Percentiles rank a stretch among this genome's conserved stretches.
These are phyloP conservation scores for Proctacanthus coquilletti DNA, from an alignment of 1,140 invertebrate species.

Conservation along the genomic window DNA sequence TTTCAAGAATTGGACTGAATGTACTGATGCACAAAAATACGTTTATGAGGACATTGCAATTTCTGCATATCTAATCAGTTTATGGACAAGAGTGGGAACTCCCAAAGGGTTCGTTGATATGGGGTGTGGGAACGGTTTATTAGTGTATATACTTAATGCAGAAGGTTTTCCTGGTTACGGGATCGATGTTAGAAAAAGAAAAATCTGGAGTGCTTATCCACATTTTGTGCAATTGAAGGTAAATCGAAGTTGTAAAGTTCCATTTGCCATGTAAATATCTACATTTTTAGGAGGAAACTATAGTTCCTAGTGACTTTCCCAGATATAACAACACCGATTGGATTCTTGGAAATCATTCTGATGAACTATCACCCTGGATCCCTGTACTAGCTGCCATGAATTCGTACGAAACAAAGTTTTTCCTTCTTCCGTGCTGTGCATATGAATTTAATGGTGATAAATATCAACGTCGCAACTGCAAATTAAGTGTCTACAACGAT, in stretches of 20 bases:
- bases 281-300: conserved; percentile 37
- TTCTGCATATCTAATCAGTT: conserved; percentile 72
- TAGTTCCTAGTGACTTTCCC: conserved; percentile 51
- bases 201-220: conserved; percentile 78
- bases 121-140: conserved; percentile 92
- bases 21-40: conserved; percentile 86
- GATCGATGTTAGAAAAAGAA: conserved; percentile 74
- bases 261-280: neutral
- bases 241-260: conserved; percentile 9
- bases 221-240: conserved; percentile 32
- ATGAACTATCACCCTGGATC: conserved; percentile 96
- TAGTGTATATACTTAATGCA: conserved; percentile 71
- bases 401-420: conserved; percentile 56
- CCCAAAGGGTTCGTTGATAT: conserved; percentile 70
- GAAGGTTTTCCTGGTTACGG: conserved; percentile 80
- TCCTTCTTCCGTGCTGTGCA: conserved; percentile 87
- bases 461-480: conserved; percentile 49
- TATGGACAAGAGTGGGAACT: conserved; percentile 48
- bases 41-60: conserved; percentile 95
- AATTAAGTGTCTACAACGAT: conserved; percentile 60
- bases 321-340: conserved; percentile 73
- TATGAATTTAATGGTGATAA: conserved; percentile 82
- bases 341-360: conserved; percentile 97
- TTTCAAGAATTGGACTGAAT: conserved; percentile 64
- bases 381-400: conserved; percentile 74